Base-by-base conservation (phyloP, 2,888 invertebrate genomes). In the Phrixothrix hirtus region DNA sequence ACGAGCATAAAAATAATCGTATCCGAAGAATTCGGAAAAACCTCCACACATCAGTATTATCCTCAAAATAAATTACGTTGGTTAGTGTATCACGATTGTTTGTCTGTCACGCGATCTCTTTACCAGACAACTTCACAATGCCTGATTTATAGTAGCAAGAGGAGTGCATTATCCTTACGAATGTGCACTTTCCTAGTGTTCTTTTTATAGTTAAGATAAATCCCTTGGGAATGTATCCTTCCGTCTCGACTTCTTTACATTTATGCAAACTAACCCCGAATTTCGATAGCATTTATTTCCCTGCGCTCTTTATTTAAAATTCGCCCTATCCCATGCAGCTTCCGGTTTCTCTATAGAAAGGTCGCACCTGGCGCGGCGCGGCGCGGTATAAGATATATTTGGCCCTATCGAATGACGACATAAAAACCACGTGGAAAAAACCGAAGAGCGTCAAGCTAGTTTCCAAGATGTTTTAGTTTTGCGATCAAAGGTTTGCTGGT, bases 51-150 rank as follows among this genome's bases (percentile, higher is more conserved):
- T 21, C 4, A 5, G 7, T 21, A 7, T 7, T 7, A 5, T 10
- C 13, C 26, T 11, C 17, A 15, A 35, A 43, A 43, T 43, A 34
- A 43, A 43, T 43, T 26, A 16, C 21, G 31, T 32, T 25, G 25
- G 16, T 27, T 11, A 9, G n/a, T 43, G 21, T 35, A 9, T 16
- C 41, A 7, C 21, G 31, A 17, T 35, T 30, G 21, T 45, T 36
- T 5, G 29, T 45, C 36, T 14, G 45, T 36, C 45, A 45, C 45
- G 45, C 37, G 26, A 45, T 29, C 12, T 45, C 30, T 7, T 37
- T 29, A 16, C 21, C 11, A 17, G 41, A 41, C 41, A 16, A 27
- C 25, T 17, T 21, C 29, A 45, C 37, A 45, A 45, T 36, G 21
- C 36, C 17, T 45, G 45, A 45, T 45, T 45, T 45, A 45, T 36